These are phyloP conservation scores for Homarus gammarus DNA, from an alignment of 2,888 invertebrate species.

Conservation along the genomic window DNA sequence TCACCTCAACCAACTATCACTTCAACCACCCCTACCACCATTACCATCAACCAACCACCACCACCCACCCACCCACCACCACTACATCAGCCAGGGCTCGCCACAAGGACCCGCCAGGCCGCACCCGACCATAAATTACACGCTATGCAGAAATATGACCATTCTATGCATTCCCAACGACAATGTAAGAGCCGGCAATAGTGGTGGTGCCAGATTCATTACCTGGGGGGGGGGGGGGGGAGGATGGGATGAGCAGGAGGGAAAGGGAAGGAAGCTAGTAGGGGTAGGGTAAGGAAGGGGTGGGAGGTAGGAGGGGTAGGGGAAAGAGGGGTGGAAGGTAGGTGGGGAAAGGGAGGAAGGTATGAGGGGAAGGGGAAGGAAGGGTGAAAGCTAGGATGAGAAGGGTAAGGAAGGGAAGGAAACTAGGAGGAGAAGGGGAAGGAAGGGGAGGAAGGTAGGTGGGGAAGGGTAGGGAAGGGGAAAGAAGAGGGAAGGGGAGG, in stretches of 20 bases:
- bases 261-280: background rate
- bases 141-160: slow-evolving; percentile 5
- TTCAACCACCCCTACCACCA: background rate
- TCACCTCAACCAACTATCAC: too few species aligned
- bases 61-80: background rate
- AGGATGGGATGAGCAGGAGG: too few species aligned
- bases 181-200: background rate
- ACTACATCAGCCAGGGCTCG: background rate
- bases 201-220: background rate
- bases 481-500: background rate
- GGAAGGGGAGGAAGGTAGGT: background rate
- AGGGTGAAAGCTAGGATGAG: too few species aligned
- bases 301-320: too few species aligned
- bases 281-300: too few species aligned
- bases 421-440: too few species aligned
- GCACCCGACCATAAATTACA: background rate
- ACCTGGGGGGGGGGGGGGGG: background rate
- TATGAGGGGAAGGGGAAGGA: too few species aligned
- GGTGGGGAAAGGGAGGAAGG: too few species aligned
- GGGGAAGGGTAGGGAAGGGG: background rate
- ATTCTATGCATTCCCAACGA: slow-evolving; percentile 5
- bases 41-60: background rate
- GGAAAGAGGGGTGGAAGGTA: too few species aligned
- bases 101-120: background rate
- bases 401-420: background rate